Evolutionary conservation across 2,113 vertebrate species (phyloP).

Genomic region (Clarias batrachus): DNA sequence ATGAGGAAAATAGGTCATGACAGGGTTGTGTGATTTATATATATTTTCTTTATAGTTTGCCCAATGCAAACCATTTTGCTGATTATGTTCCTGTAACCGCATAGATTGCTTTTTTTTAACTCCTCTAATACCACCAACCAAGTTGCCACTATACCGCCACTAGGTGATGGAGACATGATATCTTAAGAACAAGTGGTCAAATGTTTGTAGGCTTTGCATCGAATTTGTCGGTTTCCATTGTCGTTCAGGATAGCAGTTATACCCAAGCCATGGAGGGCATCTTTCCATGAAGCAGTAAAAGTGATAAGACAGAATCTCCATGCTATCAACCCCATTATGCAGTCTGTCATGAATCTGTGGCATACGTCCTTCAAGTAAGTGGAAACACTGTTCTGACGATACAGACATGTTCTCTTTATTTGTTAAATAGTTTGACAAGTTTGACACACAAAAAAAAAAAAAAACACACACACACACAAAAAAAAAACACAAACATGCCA

Average conservation of each 20-base stretch:
- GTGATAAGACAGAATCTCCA: conserved; percentile 77
- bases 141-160: too few relatives aligned
- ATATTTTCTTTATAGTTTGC: too few relatives aligned
- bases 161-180: too few relatives aligned
- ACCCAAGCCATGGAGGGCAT: conserved; percentile 83
- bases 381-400: not conserved
- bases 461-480: not conserved
- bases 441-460: not conserved
- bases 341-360: conserved; percentile 77
- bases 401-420: not conserved
- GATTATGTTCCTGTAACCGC: too few relatives aligned
- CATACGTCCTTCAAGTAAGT: conserved; percentile 78
- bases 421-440: not conserved
- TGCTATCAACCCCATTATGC: conserved; percentile 78
- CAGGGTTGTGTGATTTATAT: too few relatives aligned
- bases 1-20: too few relatives aligned
- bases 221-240: conserved; percentile 16
- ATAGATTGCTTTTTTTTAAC: too few relatives aligned
- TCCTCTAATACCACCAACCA: too few relatives aligned
- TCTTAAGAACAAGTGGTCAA: too few relatives aligned
- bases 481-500: not conserved
- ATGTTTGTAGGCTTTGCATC: too few relatives aligned
- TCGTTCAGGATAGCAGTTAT: conserved; percentile 73
- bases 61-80: too few relatives aligned
- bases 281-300: conserved; percentile 69